Evolutionary conservation across 2,888 invertebrate genomes (phyloP).

Genomic region (Tenodera sinensis): DNA sequence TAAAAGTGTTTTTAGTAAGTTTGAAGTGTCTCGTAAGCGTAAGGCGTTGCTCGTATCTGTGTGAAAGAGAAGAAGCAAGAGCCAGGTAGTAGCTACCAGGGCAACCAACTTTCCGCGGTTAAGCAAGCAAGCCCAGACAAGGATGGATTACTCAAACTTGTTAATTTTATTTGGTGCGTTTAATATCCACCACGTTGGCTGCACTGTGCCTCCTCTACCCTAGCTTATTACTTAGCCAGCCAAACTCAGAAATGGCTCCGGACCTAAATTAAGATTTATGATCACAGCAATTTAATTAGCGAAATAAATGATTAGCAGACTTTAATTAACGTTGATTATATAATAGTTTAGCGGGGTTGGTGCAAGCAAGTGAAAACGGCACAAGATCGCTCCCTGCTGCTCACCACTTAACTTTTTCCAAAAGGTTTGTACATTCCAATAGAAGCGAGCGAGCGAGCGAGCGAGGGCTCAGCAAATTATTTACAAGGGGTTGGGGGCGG

Average conservation of each 20-base stretch:
- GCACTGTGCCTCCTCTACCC: neutral
- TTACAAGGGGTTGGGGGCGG: conserved; percentile 31
- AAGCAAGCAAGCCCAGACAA: neutral
- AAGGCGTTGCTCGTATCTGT: too few species aligned
- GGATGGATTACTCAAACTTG: neutral
- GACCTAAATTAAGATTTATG: conserved; percentile 35
- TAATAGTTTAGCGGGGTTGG: conserved; percentile 21
- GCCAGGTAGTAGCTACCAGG: too few species aligned
- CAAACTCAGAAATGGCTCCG: conserved; percentile 25
- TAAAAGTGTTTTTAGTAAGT: too few species aligned
- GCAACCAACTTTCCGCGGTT: neutral
- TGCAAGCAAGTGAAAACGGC: too few species aligned
- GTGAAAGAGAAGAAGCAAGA: too few species aligned
- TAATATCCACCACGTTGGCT: neutral
- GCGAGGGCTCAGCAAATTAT: conserved; percentile 31
- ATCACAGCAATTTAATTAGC: conserved; percentile 33
- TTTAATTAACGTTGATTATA: conserved; percentile 35
- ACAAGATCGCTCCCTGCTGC: too few species aligned
- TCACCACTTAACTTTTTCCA: neutral
- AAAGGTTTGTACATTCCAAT: conserved; percentile 15
- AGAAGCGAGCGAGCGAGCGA: too few species aligned
- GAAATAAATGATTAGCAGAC: conserved; percentile 36
- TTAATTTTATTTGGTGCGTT: conserved; percentile 9
- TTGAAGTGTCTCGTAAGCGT: too few species aligned
- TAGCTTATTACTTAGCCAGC: conserved; percentile 28